Evolutionary conservation across 2,888 invertebrate genomes (phyloP).

Genomic region (Chaitophorus viminalis): DNA sequence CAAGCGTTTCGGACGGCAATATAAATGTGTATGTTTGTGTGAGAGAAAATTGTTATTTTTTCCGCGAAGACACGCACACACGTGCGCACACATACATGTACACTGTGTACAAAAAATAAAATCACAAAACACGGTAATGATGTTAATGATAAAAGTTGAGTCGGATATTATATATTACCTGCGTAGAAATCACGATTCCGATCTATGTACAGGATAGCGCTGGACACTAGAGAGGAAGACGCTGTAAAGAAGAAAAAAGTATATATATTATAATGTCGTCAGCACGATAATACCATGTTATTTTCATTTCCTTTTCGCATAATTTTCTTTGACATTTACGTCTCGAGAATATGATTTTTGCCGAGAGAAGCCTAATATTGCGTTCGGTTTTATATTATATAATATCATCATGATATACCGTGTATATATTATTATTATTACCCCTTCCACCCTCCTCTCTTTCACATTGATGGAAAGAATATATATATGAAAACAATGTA

Average conservation of each 20-base stretch:
- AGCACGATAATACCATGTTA: not conserved
- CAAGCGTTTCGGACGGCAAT: too few species aligned
- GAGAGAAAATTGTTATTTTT: too few species aligned
- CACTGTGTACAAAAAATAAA: too few species aligned
- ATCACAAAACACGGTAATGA: not conserved
- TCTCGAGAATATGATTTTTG: not conserved
- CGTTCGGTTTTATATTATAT: too few species aligned
- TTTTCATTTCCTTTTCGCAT: conserved; percentile 31
- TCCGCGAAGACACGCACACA: not conserved
- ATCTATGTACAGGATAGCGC: not conserved
- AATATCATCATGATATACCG: too few species aligned
- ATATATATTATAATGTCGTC: not conserved
- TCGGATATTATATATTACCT: not conserved
- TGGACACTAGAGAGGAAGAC: not conserved
- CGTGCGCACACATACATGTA: not conserved
- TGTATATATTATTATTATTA: too few species aligned
- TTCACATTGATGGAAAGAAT: too few species aligned
- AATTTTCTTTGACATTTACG: conserved; percentile 39
- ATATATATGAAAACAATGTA: too few species aligned
- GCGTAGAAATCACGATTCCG: not conserved
- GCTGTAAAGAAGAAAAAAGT: not conserved
- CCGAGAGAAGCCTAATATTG: not conserved
- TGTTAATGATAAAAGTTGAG: not conserved
- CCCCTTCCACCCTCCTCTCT: too few species aligned
- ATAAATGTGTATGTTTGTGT: too few species aligned